A percentile compares a stretch with the other conserved stretches of the same genome.
phyloP scores from a whole-genome alignment of 1,140 invertebrate species.

The Drosophila kurseongensis region DNA sequence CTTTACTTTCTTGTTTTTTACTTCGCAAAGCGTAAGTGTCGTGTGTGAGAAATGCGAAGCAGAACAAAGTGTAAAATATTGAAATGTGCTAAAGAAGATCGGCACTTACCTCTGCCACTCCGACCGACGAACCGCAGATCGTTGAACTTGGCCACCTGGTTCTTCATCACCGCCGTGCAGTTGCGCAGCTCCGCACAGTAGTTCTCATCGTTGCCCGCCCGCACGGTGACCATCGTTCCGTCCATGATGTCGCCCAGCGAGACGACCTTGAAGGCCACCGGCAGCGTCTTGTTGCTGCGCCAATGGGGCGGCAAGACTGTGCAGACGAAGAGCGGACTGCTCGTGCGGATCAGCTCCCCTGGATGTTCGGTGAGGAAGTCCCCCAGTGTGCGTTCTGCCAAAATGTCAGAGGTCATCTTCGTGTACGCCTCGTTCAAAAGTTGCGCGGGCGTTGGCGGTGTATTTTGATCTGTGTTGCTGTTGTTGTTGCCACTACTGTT shows the following conservation, averaged over 20 bases:
- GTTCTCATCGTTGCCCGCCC: conserved; percentile 99
- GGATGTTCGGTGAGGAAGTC: conserved; percentile 96
- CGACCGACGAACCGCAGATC: conserved; percentile 98
- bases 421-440: conserved; percentile 93
- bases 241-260: conserved; percentile 96
- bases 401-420: conserved; percentile 94
- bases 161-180: conserved; percentile 97
- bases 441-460: conserved; percentile 86
- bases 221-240: conserved; percentile 96
- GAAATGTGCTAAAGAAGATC: not conserved
- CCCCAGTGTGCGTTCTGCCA: conserved; percentile 93
- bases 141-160: conserved; percentile 99
- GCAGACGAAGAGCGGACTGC: conserved; percentile 96
- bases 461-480: conserved; percentile 85
- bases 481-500: conserved; percentile 84
- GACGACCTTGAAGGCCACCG: conserved; percentile 96
- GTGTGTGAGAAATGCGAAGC: too few species aligned
- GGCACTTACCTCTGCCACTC: conserved; percentile 96
- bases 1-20: too few species aligned
- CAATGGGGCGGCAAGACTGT: conserved; percentile 96
- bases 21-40: too few species aligned
- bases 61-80: too few species aligned
- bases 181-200: conserved; percentile 97
- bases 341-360: conserved; percentile 96
- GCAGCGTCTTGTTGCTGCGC: conserved; percentile 98